Conservation (phyloP, 2,113 vertebrate genomes). For the Strigops habroptila region DNA sequence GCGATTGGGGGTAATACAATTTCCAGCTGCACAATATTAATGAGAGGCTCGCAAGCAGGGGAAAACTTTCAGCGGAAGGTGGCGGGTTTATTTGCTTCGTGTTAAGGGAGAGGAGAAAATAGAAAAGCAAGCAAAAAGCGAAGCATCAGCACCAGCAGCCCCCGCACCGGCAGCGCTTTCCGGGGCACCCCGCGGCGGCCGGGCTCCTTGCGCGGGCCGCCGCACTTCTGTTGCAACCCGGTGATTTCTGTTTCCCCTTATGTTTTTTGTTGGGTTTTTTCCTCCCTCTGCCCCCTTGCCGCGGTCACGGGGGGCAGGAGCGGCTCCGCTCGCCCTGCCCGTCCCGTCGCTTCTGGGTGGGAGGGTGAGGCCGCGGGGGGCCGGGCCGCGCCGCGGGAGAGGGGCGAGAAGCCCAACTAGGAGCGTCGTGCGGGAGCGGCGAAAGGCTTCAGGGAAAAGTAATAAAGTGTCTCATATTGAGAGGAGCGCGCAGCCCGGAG, state of each 20-base stretch:
- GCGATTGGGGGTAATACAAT: background rate
- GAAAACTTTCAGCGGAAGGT: background rate
- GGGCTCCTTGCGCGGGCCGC: background rate
- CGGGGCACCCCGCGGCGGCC: background rate
- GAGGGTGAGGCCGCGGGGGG: background rate
- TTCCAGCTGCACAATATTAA: constrained; percentile 38
- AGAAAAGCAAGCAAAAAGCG: background rate
- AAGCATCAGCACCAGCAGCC: background rate
- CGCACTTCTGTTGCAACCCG: background rate
- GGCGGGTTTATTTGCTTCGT: background rate
- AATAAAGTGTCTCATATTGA: background rate
- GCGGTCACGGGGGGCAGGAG: background rate
- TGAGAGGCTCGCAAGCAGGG: background rate
- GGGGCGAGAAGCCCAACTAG: background rate
- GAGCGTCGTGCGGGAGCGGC: background rate
- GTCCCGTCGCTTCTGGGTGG: background rate
- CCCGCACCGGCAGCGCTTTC: background rate
- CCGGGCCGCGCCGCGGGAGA: background rate
- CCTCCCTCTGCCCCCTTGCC: background rate
- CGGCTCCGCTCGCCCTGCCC: background rate
- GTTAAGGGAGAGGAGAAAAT: background rate
- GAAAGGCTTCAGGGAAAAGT: background rate
- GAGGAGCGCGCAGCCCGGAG: background rate
- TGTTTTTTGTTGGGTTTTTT: background rate
- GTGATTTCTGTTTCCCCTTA: background rate